Base-by-base conservation (phyloP, 1,140 invertebrate species). In the Macrobrachium nipponense region DNA sequence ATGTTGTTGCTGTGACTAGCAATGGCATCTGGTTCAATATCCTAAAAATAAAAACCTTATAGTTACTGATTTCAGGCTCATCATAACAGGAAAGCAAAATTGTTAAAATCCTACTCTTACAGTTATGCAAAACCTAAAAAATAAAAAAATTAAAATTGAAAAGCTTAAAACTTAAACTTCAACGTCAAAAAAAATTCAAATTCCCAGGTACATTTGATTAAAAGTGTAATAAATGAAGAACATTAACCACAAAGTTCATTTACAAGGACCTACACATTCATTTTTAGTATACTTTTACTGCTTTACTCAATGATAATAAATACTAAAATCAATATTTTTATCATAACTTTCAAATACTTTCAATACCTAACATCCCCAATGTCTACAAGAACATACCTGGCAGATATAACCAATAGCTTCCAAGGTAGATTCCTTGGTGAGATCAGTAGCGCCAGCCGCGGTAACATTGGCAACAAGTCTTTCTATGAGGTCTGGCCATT, bases 331-430 rank as follows among this genome's bases (percentile, higher is more conserved):
- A 11, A 73, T 27, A 12, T 27, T n/a, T 73, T 73, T 15, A 72
- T 15, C 3, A 76, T 14, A 15, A 80, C 10, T 17, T n/a, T n/a
- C n/a, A n/a, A n/a, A n/a, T n/a, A n/a, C n/a, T n/a, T n/a, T n/a
- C n/a, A n/a, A n/a, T n/a, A n/a, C n/a, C n/a, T n/a, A n/a, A n/a
- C n/a, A n/a, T n/a, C n/a, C n/a, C n/a, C n/a, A n/a, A n/a, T n/a
- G n/a, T n/a, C n/a, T n/a, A n/a, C n/a, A n/a, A 62, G 44, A 36
- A 4, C 80, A 72, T 75, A 89, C 95, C 90, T 95, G 94, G 91
- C 95, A 96, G 87, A 96, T 95, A 90, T 96, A 96, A 80, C 97
- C 99, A 90, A 99, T 98, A 27, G 98, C 95, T 94, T 99, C 98
- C 60, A 99, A 91, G 6, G 98, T 97, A 3, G 98, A 95, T 93